Conservation (phyloP, 1,140 invertebrate genomes). For the Thaumatotibia leucotreta region DNA sequence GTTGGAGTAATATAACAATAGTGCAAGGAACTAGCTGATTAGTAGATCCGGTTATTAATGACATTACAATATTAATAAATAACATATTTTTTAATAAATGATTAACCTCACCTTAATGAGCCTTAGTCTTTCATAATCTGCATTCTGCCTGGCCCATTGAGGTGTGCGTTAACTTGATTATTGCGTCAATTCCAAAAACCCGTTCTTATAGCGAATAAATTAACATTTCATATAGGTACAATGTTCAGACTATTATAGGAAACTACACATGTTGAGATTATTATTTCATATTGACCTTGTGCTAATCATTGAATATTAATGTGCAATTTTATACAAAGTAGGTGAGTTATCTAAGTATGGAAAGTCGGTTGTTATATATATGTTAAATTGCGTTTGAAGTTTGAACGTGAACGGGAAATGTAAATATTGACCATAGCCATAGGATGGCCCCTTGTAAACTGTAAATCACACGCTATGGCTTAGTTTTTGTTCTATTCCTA, state of each 20-base stretch:
- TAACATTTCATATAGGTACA: background rate
- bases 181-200: background rate
- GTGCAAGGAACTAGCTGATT: no score
- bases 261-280: background rate
- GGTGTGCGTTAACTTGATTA: background rate
- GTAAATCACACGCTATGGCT: no score
- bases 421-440: no score
- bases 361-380: background rate
- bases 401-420: no score
- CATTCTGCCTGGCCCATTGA: background rate
- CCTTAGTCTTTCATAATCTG: background rate
- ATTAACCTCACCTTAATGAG: background rate
- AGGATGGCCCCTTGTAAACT: no score
- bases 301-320: background rate
- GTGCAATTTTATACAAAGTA: background rate
- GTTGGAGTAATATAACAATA: no score
- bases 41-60: no score
- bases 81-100: no score
- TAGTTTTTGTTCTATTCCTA: no score
- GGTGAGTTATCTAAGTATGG: background rate
- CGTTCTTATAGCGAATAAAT: background rate
- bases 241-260: background rate
- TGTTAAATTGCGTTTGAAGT: no score
- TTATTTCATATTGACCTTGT: constrained; percentile 10
- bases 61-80: no score